A percentile compares a stretch with the other conserved stretches of the same genome.
Conservation (phyloP, 2,797 vertebrate genomes). For the Sebastes hubbsi region DNA sequence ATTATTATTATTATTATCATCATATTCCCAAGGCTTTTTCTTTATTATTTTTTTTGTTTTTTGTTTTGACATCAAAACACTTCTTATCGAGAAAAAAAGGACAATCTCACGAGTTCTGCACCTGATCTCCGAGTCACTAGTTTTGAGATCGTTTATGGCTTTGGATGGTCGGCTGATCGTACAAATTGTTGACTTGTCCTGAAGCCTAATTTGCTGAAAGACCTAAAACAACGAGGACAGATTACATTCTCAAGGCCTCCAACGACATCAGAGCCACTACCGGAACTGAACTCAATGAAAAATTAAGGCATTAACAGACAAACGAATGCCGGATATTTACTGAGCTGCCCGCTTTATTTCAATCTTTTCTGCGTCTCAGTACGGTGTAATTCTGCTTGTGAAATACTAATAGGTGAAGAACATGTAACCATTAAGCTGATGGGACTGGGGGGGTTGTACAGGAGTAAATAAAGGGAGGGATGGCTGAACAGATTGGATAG, state of each 20-base stretch:
- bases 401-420: constrained; percentile 34
- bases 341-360: constrained; percentile 25
- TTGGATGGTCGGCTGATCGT: constrained; percentile 53
- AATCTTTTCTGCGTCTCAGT: constrained; percentile 28
- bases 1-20: not conserved
- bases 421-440: constrained; percentile 28
- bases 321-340: constrained; percentile 50
- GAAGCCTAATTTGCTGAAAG: constrained; percentile 43
- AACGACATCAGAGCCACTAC: constrained; percentile 38
- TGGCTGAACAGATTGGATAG: constrained; percentile 73
- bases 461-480: not conserved
- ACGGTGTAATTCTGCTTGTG: not conserved
- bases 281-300: constrained; percentile 46
- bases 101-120: constrained; percentile 59
- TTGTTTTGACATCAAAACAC: constrained; percentile 62
- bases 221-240: constrained; percentile 51
- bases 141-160: constrained; percentile 73
- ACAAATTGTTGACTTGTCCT: constrained; percentile 43
- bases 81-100: constrained; percentile 32
- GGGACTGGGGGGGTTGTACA: not conserved
- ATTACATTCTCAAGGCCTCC: constrained; percentile 68
- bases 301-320: constrained; percentile 74
- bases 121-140: constrained; percentile 63
- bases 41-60: constrained; percentile 17
- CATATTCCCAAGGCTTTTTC: constrained; percentile 35